A percentile compares a stretch with the other conserved stretches of the same genome.
Evolutionary conservation across 2,797 vertebrate species (phyloP).

Genomic region (Brachyalestes nurse): DNA sequence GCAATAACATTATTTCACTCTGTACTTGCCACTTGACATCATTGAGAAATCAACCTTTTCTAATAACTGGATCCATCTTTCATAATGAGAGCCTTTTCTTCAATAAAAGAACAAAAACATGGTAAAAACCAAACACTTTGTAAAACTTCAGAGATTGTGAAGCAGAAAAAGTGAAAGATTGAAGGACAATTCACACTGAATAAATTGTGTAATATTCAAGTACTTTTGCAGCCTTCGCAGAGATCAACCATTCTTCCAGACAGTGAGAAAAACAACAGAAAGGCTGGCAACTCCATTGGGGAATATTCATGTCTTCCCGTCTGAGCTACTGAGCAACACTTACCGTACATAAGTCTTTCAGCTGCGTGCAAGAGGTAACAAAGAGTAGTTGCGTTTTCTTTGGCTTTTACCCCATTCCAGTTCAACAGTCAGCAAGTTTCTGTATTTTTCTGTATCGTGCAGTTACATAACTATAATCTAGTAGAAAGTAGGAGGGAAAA

Average conservation of each 20-base stretch:
- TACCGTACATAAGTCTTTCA: slow-evolving; percentile 11
- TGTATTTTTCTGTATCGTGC: neutral
- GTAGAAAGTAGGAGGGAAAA: neutral
- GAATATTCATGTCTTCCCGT: slow-evolving; percentile 52
- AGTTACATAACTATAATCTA: neutral
- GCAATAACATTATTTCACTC: neutral
- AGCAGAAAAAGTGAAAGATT: slow-evolving; percentile 6
- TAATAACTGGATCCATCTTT: neutral
- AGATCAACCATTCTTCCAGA: slow-evolving; percentile 40
- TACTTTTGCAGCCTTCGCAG: slow-evolving; percentile 46
- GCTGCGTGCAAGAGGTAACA: slow-evolving; percentile 2
- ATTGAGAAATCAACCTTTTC: neutral
- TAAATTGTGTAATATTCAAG: slow-evolving; percentile 46
- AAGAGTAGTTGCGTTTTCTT: neutral
- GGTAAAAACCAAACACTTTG: too few species aligned
- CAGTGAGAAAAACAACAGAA: slow-evolving; percentile 33
- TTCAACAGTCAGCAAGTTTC: neutral
- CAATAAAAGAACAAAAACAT: neutral
- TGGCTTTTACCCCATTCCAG: neutral
- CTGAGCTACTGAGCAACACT: slow-evolving; percentile 43
- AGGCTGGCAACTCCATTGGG: slow-evolving; percentile 31
- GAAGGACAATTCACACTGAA: slow-evolving; percentile 10
- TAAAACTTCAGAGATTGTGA: slow-evolving; percentile 7
- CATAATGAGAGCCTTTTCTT: neutral
- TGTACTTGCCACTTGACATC: neutral